phyloP scores from a whole-genome alignment of 2,888 invertebrate genomes.

The Morpho deidamia region DNA sequence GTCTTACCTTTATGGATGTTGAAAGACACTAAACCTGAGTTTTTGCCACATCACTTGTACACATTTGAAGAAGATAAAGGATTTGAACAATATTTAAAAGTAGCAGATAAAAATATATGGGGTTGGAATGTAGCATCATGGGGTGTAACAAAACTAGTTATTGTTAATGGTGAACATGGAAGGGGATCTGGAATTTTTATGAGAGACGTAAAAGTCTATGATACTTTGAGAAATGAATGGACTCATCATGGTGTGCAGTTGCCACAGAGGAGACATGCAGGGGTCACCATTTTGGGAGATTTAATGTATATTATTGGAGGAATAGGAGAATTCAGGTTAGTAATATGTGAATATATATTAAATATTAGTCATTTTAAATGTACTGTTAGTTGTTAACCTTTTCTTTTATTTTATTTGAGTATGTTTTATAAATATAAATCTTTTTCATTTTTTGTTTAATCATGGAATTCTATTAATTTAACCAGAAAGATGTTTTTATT shows the following conservation, averaged over 20 bases:
- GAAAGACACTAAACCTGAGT: slow-evolving; percentile 36
- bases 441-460: no score
- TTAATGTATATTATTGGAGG: slow-evolving; percentile 57
- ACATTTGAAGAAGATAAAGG: slow-evolving; percentile 40
- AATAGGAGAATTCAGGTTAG: slow-evolving; percentile 66
- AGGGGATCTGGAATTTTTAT: slow-evolving; percentile 55
- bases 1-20: slow-evolving; percentile 46
- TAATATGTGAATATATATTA: slow-evolving; percentile 18
- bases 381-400: no score
- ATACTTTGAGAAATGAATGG: slow-evolving; percentile 53
- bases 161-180: slow-evolving; percentile 60
- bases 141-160: slow-evolving; percentile 51
- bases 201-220: slow-evolving; percentile 58
- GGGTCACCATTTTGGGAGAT: slow-evolving; percentile 47
- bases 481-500: no score
- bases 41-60: slow-evolving; percentile 44
- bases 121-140: slow-evolving; percentile 61
- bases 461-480: no score
- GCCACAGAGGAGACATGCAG: slow-evolving; percentile 54
- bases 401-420: no score
- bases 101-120: slow-evolving; percentile 58
- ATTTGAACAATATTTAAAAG: slow-evolving; percentile 53
- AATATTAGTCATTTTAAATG: no score
- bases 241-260: slow-evolving; percentile 49
- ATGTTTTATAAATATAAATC: no score